These are phyloP conservation scores for Melanophora roralis DNA, from an alignment of 2,888 invertebrate genomes.

Conservation along the genomic window DNA sequence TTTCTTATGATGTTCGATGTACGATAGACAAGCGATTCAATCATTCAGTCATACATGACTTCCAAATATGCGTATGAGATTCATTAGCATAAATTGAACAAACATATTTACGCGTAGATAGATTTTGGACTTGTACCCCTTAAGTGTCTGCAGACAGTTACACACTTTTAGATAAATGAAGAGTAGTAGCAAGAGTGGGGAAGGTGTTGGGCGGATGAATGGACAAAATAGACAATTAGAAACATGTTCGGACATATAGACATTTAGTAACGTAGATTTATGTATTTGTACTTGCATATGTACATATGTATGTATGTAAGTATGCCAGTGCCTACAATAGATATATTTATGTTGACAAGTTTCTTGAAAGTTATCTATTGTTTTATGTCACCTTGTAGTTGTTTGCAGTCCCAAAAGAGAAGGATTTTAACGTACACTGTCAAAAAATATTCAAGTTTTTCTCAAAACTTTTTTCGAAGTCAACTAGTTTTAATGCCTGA, in stretches of 20 bases:
- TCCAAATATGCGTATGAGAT: slow-evolving; percentile 59
- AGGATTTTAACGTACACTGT: slow-evolving; percentile 27
- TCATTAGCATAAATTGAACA: slow-evolving; percentile 53
- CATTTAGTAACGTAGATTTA: slow-evolving; percentile 25
- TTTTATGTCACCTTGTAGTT: no score
- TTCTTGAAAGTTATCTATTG: no score
- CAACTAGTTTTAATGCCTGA: no score
- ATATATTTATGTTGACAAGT: neutral
- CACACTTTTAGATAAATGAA: slow-evolving; percentile 27
- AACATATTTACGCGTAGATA: slow-evolving; percentile 1
- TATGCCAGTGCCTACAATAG: no score
- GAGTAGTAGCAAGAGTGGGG: neutral
- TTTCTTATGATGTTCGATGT: slow-evolving; percentile 47
- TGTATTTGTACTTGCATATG: no score
- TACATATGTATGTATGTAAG: no score
- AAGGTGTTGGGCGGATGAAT: neutral
- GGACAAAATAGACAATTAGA: slow-evolving; percentile 28
- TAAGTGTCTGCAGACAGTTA: slow-evolving; percentile 31
- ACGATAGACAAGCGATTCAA: slow-evolving; percentile 29
- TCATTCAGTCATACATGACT: slow-evolving; percentile 41
- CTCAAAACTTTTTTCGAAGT: no score
- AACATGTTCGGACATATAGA: no score
- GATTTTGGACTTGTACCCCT: slow-evolving; percentile 19
- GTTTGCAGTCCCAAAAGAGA: slow-evolving; percentile 27
- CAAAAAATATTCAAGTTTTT: no score